Conservation (phyloP, 2,113 vertebrate genomes). For the Prunella himalayana region DNA sequence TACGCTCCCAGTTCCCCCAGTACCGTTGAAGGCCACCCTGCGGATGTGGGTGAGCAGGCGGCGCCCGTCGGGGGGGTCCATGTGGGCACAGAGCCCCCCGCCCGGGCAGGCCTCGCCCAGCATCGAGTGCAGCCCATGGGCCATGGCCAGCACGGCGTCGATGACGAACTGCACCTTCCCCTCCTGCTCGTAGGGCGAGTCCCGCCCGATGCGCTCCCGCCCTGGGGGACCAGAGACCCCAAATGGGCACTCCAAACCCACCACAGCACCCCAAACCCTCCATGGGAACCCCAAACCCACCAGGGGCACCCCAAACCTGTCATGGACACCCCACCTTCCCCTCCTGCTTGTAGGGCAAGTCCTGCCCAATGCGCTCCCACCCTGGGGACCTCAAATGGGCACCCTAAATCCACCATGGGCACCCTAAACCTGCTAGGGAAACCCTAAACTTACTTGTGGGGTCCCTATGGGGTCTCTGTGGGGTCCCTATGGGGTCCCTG, state of each 20-base stretch:
- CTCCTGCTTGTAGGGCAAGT: too few relatives aligned
- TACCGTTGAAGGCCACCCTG: neutral
- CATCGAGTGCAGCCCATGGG: constrained; percentile 67
- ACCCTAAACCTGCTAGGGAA: too few relatives aligned
- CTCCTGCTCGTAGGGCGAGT: constrained; percentile 93
- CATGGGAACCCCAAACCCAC: too few relatives aligned
- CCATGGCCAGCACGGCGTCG: constrained; percentile 91
- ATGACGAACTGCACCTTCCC: constrained; percentile 97
- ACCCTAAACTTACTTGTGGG: neutral
- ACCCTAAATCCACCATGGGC: too few relatives aligned
- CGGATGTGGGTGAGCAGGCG: neutral
- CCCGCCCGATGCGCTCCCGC: constrained; percentile 88
- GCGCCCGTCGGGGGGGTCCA: neutral
- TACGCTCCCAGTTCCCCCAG: neutral
- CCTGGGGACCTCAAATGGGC: too few relatives aligned
- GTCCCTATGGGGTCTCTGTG: neutral
- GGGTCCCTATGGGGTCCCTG: neutral
- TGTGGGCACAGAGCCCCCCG: neutral
- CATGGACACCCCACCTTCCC: neutral
- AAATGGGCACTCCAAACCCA: neutral
- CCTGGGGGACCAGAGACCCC: constrained; percentile 64
- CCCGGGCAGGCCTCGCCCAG: neutral
- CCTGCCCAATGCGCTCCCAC: too few relatives aligned
- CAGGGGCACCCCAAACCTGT: neutral
- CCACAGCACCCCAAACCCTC: neutral